Evolutionary conservation across 2,113 vertebrate genomes (phyloP).

Genomic region (Mystacornis crossleyi): DNA sequence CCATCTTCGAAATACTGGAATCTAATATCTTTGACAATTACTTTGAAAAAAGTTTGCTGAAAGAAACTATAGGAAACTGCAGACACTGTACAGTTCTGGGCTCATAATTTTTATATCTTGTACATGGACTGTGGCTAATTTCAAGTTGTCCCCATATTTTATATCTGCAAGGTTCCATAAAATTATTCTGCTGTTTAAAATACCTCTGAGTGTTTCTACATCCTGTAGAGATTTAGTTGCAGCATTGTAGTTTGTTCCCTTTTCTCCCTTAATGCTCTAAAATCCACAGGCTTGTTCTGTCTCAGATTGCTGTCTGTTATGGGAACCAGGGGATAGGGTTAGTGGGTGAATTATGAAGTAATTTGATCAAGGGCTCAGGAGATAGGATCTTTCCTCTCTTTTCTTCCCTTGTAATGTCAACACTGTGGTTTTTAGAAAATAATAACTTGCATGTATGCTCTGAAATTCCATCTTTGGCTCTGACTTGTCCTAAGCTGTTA

Average conservation of each 20-base stretch:
- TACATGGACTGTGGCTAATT: neutral
- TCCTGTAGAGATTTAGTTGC: neutral
- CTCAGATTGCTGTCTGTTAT: constrained; percentile 1
- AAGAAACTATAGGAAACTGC: neutral
- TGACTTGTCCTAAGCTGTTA: constrained; percentile 18
- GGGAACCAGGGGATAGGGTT: neutral
- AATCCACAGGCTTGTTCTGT: neutral
- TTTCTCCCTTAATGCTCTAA: neutral
- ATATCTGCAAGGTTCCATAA: neutral
- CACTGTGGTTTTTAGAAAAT: constrained; percentile 49
- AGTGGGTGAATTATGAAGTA: constrained; percentile 34
- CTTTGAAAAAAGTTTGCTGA: neutral
- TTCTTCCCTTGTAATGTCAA: constrained; percentile 53
- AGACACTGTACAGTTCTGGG: neutral
- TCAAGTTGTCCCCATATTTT: neutral
- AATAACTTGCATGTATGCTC: neutral
- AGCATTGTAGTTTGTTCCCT: neutral
- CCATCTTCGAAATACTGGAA: neutral
- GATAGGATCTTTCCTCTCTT: constrained; percentile 32
- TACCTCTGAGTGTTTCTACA: neutral
- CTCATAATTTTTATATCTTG: neutral
- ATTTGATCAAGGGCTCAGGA: constrained; percentile 28
- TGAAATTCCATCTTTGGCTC: constrained; percentile 22
- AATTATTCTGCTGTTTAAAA: neutral
- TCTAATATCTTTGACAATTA: neutral